Percentiles rank a stretch among this genome's conserved stretches.
phyloP scores from a whole-genome alignment of 2,888 invertebrate genomes.

The Carabus problematicus region DNA sequence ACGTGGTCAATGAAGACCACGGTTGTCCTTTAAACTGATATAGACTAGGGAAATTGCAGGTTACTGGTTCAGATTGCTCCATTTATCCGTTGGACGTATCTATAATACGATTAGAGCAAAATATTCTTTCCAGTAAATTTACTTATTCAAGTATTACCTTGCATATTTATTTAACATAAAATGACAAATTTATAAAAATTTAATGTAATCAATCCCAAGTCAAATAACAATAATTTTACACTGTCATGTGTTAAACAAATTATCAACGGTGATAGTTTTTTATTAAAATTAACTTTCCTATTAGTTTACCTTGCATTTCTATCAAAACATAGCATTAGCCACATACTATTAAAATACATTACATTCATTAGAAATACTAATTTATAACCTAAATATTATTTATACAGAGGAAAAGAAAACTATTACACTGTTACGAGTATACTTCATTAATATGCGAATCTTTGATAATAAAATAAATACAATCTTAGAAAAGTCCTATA shows the following conservation, averaged over 20 bases:
- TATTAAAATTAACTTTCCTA: conserved; percentile 11
- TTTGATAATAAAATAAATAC: conserved; percentile 5
- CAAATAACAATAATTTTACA: no score
- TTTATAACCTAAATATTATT: conserved; percentile 6
- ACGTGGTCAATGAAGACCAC: conserved; percentile 39
- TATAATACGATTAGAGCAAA: conserved; percentile 25
- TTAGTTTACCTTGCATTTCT: conserved; percentile 29
- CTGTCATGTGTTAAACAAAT: background rate
- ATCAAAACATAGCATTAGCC: conserved; percentile 21
- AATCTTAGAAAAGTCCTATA: background rate
- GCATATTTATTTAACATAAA: no score
- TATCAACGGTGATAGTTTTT: background rate
- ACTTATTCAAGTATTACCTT: background rate
- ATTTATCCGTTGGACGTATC: conserved; percentile 32
- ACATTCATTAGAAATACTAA: no score
- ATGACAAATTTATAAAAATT: no score
- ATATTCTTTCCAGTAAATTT: conserved; percentile 20
- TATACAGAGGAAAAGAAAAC: conserved; percentile 30
- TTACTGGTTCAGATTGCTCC: conserved; percentile 32
- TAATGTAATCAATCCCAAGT: no score
- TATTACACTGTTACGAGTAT: conserved; percentile 6
- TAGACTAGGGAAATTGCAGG: conserved; percentile 31
- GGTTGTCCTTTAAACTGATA: conserved; percentile 36
- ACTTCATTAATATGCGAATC: conserved; percentile 14
- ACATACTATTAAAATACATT: conserved; percentile 10